Evolutionary conservation across 2,113 vertebrate genomes (phyloP).

Genomic region (Natator depressus): DNA sequence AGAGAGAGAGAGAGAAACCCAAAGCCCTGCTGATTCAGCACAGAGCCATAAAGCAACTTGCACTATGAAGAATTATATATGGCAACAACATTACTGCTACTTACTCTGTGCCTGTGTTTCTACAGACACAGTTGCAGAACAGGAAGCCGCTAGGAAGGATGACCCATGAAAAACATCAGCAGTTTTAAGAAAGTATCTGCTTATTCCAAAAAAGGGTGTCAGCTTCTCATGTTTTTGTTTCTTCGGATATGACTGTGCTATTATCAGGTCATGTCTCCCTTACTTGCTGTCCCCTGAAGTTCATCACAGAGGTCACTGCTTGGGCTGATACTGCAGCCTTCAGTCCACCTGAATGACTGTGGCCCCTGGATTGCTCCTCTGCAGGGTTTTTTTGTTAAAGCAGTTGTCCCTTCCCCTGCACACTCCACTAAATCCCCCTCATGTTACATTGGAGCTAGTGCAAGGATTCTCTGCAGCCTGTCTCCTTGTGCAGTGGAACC

Average conservation of each 20-base stretch:
- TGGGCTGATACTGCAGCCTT: not conserved
- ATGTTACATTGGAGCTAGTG: not conserved
- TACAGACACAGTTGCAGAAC: not conserved
- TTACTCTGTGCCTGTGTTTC: not conserved
- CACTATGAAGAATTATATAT: not conserved
- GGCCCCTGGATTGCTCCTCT: not conserved
- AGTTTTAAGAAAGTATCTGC: not conserved
- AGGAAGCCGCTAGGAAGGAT: slow-evolving; percentile 23
- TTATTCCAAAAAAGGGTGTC: not conserved
- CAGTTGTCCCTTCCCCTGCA: not conserved
- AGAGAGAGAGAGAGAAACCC: not conserved
- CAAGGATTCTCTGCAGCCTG: not conserved
- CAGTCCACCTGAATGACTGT: not conserved
- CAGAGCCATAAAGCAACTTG: not conserved
- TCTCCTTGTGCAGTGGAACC: not conserved
- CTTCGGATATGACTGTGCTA: not conserved
- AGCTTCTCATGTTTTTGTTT: not conserved
- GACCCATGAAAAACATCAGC: not conserved
- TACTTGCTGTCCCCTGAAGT: not conserved
- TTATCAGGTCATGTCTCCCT: not conserved
- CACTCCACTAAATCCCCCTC: not conserved
- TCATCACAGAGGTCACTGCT: not conserved
- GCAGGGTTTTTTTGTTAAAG: not conserved
- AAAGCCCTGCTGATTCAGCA: slow-evolving; percentile 45
- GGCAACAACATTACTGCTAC: not conserved